Conservation (phyloP, 2,113 vertebrate species). For the Syngnathus scovelli region DNA sequence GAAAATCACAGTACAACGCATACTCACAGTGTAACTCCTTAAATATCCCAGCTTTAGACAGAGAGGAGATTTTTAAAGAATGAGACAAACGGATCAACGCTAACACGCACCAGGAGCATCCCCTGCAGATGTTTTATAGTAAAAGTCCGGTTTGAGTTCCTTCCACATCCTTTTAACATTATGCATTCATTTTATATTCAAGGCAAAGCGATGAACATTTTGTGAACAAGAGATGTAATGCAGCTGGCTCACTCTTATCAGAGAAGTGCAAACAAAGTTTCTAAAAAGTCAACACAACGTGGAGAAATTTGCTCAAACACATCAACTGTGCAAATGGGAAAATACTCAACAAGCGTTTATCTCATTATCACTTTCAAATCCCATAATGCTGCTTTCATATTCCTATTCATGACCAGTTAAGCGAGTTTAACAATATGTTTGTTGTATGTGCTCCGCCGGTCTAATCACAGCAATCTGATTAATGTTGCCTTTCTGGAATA, state of each 20-base stretch:
- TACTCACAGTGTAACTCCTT: constrained; percentile 76
- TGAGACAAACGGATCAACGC: constrained; percentile 35
- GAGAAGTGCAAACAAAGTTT: neutral
- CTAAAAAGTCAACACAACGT: neutral
- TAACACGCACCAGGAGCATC: constrained; percentile 22
- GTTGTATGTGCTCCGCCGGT: too few relatives aligned
- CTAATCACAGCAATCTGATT: too few relatives aligned
- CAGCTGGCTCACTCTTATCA: neutral
- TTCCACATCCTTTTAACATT: constrained; percentile 6
- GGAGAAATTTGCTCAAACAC: neutral
- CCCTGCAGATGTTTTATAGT: constrained; percentile 11
- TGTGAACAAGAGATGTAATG: neutral
- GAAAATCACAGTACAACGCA: constrained; percentile 59
- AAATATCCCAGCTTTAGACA: constrained; percentile 76
- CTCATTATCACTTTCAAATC: neutral
- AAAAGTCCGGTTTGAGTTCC: constrained; percentile 9
- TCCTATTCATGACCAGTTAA: neutral
- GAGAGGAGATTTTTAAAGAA: constrained; percentile 66
- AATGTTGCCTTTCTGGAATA: too few relatives aligned
- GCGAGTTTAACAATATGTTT: too few relatives aligned
- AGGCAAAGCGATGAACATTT: constrained; percentile 15
- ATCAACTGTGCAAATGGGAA: too few relatives aligned
- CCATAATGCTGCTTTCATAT: constrained; percentile 1
- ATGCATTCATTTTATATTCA: constrained; percentile 15
- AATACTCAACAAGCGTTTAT: too few relatives aligned